Percentiles rank a stretch among this genome's conserved stretches.
Conservation (phyloP, 1,140 invertebrate genomes). For the Bombyx mandarina region DNA sequence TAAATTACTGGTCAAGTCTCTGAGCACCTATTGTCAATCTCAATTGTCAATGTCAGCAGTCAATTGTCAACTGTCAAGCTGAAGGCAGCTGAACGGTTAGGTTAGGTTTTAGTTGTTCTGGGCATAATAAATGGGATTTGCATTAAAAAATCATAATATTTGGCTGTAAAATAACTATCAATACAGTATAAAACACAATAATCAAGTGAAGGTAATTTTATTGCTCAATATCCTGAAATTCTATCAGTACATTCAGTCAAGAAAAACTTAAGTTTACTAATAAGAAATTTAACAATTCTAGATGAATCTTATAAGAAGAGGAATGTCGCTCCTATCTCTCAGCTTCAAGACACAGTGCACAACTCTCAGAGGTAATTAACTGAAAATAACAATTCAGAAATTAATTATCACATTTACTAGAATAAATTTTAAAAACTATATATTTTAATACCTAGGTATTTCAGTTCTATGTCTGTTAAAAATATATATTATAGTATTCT, state of each 20-base stretch:
- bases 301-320: constrained; percentile 54
- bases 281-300: constrained; percentile 20
- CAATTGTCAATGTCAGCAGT: neutral
- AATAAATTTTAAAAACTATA: neutral
- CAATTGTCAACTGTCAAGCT: neutral
- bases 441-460: neutral
- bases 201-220: constrained; percentile 1
- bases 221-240: neutral
- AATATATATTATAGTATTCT: neutral
- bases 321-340: constrained; percentile 36
- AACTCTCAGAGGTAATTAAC: constrained; percentile 26
- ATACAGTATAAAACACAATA: constrained; percentile 1
- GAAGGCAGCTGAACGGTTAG: neutral
- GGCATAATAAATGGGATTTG: neutral
- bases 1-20: too few species aligned
- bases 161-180: neutral
- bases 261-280: neutral
- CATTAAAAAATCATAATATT: too few species aligned
- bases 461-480: neutral
- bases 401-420: neutral
- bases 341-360: constrained; percentile 36
- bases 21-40: too few species aligned
- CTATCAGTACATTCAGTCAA: too few species aligned
- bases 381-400: neutral
- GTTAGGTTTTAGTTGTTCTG: neutral